These are phyloP conservation scores for Myoxocephalus aenaeus DNA, from an alignment of 2,797 vertebrate species.

Conservation along the genomic window DNA sequence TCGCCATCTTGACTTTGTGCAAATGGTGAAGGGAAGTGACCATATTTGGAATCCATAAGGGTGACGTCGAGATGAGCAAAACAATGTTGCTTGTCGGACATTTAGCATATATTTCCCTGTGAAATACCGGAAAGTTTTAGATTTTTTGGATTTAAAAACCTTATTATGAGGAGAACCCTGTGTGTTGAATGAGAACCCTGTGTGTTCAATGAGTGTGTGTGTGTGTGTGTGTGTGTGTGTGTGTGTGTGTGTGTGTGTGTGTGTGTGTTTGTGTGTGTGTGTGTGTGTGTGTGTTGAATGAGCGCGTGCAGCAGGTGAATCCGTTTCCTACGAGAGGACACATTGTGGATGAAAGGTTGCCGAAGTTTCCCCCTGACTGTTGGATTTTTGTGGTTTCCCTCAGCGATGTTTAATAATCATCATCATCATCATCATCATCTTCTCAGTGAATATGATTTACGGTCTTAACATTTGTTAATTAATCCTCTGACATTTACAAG, in stretches of 20 bases:
- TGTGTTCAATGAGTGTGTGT: no score
- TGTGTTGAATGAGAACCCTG: not conserved
- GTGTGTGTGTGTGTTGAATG: not conserved
- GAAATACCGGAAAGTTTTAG: not conserved
- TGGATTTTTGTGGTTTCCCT: not conserved
- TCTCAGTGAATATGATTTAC: conserved; percentile 16
- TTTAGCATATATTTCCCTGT: not conserved
- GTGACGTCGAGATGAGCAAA: not conserved
- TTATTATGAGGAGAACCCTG: not conserved
- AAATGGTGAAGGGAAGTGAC: no score
- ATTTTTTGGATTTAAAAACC: not conserved
- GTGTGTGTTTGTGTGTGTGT: no score
- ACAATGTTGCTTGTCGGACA: not conserved
- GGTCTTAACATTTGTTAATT: conserved; percentile 48
- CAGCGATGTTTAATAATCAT: conserved; percentile 16
- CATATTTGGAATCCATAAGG: no score
- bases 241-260: no score
- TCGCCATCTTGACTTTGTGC: no score
- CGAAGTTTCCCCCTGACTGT: not conserved
- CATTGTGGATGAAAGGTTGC: not conserved
- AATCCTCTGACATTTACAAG: conserved; percentile 51
- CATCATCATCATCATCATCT: conserved; percentile 1
- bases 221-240: no score
- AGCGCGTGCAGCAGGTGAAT: not conserved
- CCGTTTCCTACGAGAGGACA: not conserved